phyloP scores from a whole-genome alignment of 2,113 vertebrate species.

The Tachysurus vachellii region DNA sequence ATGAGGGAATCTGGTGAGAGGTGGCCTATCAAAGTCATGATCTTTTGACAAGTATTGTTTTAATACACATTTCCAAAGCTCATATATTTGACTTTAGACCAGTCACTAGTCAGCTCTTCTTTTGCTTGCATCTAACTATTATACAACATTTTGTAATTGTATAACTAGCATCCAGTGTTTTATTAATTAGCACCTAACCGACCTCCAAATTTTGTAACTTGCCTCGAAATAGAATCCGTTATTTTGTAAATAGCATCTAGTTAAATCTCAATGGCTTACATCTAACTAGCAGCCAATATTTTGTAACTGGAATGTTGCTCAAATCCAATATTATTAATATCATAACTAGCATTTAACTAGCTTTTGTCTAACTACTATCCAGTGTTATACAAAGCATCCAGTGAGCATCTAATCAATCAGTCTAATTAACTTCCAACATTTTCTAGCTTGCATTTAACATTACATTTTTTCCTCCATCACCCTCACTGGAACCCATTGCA shows the following conservation, averaged over 20 bases:
- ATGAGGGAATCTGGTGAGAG: background rate
- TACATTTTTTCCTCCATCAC: background rate
- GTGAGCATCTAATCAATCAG: background rate
- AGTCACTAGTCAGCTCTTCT: background rate
- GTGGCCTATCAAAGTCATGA: background rate
- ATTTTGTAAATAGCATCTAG: background rate
- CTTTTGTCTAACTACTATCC: too few relatives aligned
- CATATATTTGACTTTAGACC: background rate
- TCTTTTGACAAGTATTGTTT: background rate
- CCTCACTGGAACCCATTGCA: background rate
- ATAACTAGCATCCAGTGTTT: background rate
- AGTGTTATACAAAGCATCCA: too few relatives aligned
- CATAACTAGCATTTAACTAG: too few relatives aligned
- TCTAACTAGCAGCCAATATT: background rate
- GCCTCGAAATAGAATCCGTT: background rate
- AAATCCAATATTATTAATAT: background rate
- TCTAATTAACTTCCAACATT: too few relatives aligned
- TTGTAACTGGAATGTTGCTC: background rate
- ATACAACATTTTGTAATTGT: background rate
- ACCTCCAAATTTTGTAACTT: background rate
- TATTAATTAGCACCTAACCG: background rate
- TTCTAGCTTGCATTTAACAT: too few relatives aligned
- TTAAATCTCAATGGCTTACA: background rate
- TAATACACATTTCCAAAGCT: background rate
- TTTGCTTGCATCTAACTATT: background rate